Evolutionary conservation across 2,113 vertebrate genomes (phyloP).

Genomic region (Indicator indicator): DNA sequence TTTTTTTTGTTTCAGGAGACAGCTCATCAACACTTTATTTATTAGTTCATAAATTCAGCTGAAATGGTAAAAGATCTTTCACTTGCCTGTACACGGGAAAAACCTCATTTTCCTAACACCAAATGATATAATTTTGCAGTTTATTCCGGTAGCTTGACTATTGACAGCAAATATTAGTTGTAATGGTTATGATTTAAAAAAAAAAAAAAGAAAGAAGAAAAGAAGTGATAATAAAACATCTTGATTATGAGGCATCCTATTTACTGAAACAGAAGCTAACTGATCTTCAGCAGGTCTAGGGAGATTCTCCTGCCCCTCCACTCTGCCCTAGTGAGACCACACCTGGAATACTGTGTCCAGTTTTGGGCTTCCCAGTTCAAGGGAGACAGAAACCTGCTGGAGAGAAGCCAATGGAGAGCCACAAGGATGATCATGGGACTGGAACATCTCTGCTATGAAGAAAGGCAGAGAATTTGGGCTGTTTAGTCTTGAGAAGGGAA

Average conservation of each 20-base stretch:
- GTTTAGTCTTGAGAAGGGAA: too few relatives aligned
- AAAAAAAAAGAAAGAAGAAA: slow-evolving; percentile 1
- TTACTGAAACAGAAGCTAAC: slow-evolving; percentile 1
- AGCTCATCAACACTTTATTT: slow-evolving; percentile 31
- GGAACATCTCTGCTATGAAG: too few relatives aligned
- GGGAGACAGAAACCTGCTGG: too few relatives aligned
- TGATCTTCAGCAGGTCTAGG: neutral
- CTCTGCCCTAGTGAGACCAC: too few relatives aligned
- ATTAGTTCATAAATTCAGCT: slow-evolving; percentile 45
- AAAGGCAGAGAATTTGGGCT: too few relatives aligned
- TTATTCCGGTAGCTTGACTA: slow-evolving; percentile 54
- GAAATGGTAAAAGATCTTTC: slow-evolving; percentile 38
- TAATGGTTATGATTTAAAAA: slow-evolving; percentile 12
- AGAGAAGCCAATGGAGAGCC: too few relatives aligned
- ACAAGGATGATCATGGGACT: too few relatives aligned
- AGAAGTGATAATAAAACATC: neutral
- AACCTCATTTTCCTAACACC: slow-evolving; percentile 28
- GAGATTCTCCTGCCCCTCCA: too few relatives aligned
- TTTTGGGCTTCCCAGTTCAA: too few relatives aligned
- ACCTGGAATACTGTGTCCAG: too few relatives aligned
- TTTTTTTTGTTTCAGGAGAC: neutral
- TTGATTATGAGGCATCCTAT: slow-evolving; percentile 16
- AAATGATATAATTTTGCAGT: slow-evolving; percentile 49
- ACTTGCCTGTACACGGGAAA: slow-evolving; percentile 28
- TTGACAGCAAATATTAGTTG: slow-evolving; percentile 34